phyloP scores from a whole-genome alignment of 1,140 invertebrate species.

The Drosophila varians region DNA sequence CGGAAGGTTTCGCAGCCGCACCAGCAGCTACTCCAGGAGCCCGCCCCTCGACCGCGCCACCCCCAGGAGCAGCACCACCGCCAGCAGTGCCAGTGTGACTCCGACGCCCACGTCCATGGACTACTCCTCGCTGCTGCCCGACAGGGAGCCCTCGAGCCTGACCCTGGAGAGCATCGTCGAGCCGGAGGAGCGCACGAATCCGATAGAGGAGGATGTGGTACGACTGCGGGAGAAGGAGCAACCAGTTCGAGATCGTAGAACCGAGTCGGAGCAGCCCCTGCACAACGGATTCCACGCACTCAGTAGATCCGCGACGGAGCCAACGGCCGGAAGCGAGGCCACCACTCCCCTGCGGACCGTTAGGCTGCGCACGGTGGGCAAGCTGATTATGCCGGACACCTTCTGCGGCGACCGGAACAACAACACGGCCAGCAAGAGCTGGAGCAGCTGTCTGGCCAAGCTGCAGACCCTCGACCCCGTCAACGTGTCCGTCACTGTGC shows the following conservation, averaged over 20 bases:
- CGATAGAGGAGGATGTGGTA: not conserved
- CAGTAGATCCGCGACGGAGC: slow-evolving; percentile 55
- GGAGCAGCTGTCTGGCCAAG: slow-evolving; percentile 23
- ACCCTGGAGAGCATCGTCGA: slow-evolving; percentile 39
- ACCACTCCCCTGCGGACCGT: slow-evolving; percentile 13
- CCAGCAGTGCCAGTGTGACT: slow-evolving; percentile 61
- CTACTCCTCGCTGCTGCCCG: slow-evolving; percentile 37
- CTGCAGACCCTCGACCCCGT: slow-evolving; percentile 57
- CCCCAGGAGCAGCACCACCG: slow-evolving; percentile 55
- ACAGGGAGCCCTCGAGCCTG: slow-evolving; percentile 25
- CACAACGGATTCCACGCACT: slow-evolving; percentile 43
- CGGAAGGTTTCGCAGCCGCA: slow-evolving; percentile 41
- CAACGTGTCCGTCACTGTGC: slow-evolving; percentile 31
- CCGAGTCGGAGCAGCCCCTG: not conserved
- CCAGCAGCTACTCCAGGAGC: slow-evolving; percentile 60
- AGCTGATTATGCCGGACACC: slow-evolving; percentile 62
- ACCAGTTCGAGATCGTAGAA: not conserved
- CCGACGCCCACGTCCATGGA: slow-evolving; percentile 75
- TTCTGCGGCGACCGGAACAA: slow-evolving; percentile 65
- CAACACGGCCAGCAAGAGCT: slow-evolving; percentile 27
- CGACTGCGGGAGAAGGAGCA: not conserved
- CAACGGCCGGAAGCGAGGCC: not conserved
- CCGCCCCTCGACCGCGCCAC: slow-evolving; percentile 57
- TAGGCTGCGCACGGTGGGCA: slow-evolving; percentile 67
- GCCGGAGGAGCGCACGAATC: slow-evolving; percentile 5